These are phyloP conservation scores for Aspidapion aeneum DNA, from an alignment of 2,888 invertebrate genomes.

Conservation along the genomic window DNA sequence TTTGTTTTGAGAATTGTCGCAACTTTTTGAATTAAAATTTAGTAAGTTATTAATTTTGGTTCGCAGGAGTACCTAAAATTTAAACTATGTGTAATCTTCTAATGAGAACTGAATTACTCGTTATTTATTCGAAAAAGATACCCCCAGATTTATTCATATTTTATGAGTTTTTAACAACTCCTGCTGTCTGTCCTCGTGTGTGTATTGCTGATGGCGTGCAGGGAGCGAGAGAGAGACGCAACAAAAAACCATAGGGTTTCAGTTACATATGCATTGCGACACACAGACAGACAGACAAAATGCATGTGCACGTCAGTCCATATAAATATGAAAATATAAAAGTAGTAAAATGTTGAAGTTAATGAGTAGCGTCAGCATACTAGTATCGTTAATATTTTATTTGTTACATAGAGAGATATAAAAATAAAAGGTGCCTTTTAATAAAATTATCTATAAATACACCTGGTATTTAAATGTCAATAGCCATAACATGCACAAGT, in stretches of 20 bases:
- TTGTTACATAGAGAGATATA: not conserved
- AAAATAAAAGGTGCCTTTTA: not conserved
- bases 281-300: no score
- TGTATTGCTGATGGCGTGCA: not conserved
- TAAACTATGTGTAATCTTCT: no score
- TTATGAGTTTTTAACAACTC: not conserved
- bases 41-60: no score
- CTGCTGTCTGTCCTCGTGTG: not conserved
- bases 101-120: not conserved
- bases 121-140: not conserved
- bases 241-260: conserved; percentile 2
- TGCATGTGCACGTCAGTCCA: not conserved
- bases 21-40: no score
- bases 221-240: not conserved
- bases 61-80: no score
- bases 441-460: no score
- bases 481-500: no score
- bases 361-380: not conserved
- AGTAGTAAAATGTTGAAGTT: conserved; percentile 1
- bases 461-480: no score
- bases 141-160: not conserved
- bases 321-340: not conserved
- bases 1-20: no score
- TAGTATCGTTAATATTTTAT: conserved; percentile 5
- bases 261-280: conserved; percentile 1